A percentile compares a stretch with the other conserved stretches of the same genome.
Evolutionary conservation across 1,140 invertebrate species (phyloP).

Genomic region (Bombus sibiricus): DNA sequence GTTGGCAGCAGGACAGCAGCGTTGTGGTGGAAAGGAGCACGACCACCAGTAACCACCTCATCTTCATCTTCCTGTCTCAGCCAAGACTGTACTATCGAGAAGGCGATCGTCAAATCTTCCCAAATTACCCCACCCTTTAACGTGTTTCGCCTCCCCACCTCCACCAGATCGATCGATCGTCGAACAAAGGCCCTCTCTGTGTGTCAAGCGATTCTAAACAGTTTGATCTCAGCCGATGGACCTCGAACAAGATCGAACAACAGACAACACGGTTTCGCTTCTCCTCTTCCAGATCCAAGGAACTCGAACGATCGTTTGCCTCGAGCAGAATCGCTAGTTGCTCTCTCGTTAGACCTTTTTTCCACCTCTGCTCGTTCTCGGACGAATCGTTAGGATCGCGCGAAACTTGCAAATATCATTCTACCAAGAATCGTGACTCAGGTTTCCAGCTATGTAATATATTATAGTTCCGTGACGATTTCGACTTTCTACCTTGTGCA

Average conservation of each 20-base stretch:
- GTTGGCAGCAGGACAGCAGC: conserved; percentile 51
- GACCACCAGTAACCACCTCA: conserved; percentile 63
- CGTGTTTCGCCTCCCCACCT: conserved; percentile 39
- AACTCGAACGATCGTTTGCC: too few species aligned
- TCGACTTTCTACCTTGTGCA: conserved; percentile 20
- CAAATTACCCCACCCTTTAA: conserved; percentile 39
- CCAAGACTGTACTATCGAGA: conserved; percentile 66
- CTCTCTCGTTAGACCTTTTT: too few species aligned
- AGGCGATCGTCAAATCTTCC: conserved; percentile 52
- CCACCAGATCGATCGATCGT: conserved; percentile 44
- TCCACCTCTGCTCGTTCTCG: too few species aligned
- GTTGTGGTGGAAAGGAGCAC: conserved; percentile 56
- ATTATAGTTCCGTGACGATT: background rate
- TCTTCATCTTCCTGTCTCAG: conserved; percentile 73
- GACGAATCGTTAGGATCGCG: background rate
- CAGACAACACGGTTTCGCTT: background rate
- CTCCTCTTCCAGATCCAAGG: background rate
- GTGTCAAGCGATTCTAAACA: background rate
- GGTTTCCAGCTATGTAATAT: background rate
- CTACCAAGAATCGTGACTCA: background rate
- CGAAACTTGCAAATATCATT: background rate
- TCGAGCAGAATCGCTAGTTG: too few species aligned
- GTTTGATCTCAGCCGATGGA: background rate
- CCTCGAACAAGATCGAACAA: background rate
- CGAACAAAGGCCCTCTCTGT: background rate